Evolutionary conservation across 1,140 invertebrate species (phyloP), one percentile per base, ranked within the genome.

Genomic region (Colletes gigas): DNA sequence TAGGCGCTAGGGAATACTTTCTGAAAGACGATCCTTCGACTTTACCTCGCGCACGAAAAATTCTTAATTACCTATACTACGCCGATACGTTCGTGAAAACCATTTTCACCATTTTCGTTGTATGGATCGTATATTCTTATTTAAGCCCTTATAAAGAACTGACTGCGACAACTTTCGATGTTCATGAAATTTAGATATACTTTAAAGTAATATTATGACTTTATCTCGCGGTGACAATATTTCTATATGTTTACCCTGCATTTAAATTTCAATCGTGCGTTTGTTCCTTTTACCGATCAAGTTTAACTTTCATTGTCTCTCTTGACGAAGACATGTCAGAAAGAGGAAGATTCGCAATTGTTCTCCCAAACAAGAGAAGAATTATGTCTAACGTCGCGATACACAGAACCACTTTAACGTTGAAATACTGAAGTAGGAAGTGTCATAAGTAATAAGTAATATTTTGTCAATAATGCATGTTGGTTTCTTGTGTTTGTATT

Each of bases 1-100:
- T 96, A 55, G 97, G 96, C 1, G 95, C 95, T 10, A 93, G 97
- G 12, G 95, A 95, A 79, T 98, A 95, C 89, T 96, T 96, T 76
- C 92, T 97, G 14, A 97, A 97, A 77, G 97, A 98, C 68, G 96
- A 97, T 86, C 95, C 95, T 0, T 94, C 94, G n/a, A 97, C 96
- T 0, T 81, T 98, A 4, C 96, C 97, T 0, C 94, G 95, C 17
- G 96, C 96, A 0, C 94, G 95, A 63, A 94, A 92, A 67, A 91
- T 96, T 7, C 83, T 92, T 0, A 67, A 54, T 0, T 90, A 86
- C 19, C 77, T 93, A 4, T 92, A 90, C 71, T 52, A 91, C 9
- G 89, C 88, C 1, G 92, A 93, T 75, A 47, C 88, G 4, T 44
- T 84, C 3, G 65, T 92, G 0, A 91, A 88, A 78, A 76, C 91